These are phyloP conservation scores for Bimastos eiseni DNA, from an alignment of 2,888 invertebrate species.

Conservation along the genomic window DNA sequence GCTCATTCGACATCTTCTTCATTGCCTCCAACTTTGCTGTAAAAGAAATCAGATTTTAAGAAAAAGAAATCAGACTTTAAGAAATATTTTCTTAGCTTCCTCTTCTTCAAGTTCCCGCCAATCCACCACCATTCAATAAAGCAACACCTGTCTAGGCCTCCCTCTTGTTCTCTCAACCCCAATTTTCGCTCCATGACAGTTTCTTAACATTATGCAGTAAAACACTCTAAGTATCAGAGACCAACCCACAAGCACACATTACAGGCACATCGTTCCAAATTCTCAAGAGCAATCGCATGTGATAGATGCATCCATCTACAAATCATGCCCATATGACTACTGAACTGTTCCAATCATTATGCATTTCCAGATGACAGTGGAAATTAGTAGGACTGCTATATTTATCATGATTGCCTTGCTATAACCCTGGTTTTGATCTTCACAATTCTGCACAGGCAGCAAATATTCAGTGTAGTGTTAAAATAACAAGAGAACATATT, in stretches of 20 bases:
- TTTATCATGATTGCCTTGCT: background rate
- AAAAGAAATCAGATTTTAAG: constrained; percentile 31
- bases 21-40: constrained; percentile 53
- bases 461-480: background rate
- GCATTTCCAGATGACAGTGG: background rate
- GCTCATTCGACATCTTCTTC: constrained; percentile 46
- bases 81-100: background rate
- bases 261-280: background rate
- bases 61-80: constrained; percentile 1
- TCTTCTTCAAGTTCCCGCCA: too few relatives aligned
- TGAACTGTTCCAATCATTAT: background rate
- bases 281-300: background rate
- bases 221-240: background rate
- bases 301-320: background rate
- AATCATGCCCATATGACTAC: background rate
- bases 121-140: too few relatives aligned
- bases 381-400: background rate
- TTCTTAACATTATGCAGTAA: background rate
- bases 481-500: background rate
- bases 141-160: too few relatives aligned
- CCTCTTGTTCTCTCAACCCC: too few relatives aligned
- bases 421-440: background rate
- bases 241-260: background rate
- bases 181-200: too few relatives aligned
- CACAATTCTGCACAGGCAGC: background rate